Conservation (phyloP, 2,888 invertebrate species). For the Noctua janthe region DNA sequence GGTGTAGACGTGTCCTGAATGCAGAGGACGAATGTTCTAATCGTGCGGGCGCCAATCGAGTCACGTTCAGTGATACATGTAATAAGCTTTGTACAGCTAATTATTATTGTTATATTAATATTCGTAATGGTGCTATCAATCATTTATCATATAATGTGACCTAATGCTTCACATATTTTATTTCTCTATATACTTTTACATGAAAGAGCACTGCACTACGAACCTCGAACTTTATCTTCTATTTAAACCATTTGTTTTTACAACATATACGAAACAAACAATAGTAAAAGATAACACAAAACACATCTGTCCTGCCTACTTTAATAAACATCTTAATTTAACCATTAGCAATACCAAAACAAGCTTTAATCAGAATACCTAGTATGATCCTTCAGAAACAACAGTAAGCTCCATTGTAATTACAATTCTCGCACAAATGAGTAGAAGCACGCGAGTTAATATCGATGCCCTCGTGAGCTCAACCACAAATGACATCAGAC, state of each 20-base stretch:
- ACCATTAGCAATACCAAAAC: conserved; percentile 10
- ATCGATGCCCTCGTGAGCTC: conserved; percentile 40
- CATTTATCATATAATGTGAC: conserved; percentile 17
- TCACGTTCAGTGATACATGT: conserved; percentile 77
- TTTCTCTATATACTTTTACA: not conserved
- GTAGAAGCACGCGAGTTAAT: conserved; percentile 47
- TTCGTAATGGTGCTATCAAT: conserved; percentile 37
- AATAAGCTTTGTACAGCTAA: conserved; percentile 67
- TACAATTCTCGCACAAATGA: conserved; percentile 40
- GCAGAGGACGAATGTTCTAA: conserved; percentile 64
- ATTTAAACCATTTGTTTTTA: not conserved
- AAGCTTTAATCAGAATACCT: conserved; percentile 31
- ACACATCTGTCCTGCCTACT: not conserved
- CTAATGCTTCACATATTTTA: not conserved
- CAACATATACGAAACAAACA: not conserved
- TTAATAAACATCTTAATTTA: conserved; percentile 12
- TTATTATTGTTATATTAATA: conserved; percentile 59
- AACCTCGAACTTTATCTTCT: not conserved
- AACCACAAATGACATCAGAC: conserved; percentile 68
- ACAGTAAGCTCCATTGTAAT: conserved; percentile 11
- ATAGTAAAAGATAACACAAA: not conserved
- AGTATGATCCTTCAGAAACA: conserved; percentile 16
- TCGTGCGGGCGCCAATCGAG: conserved; percentile 66
- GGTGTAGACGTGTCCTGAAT: conserved; percentile 79
- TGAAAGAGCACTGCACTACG: not conserved